Percentiles rank a stretch among this genome's conserved stretches.
phyloP scores from a whole-genome alignment of 2,797 vertebrate species.

The Danio choprae region DNA sequence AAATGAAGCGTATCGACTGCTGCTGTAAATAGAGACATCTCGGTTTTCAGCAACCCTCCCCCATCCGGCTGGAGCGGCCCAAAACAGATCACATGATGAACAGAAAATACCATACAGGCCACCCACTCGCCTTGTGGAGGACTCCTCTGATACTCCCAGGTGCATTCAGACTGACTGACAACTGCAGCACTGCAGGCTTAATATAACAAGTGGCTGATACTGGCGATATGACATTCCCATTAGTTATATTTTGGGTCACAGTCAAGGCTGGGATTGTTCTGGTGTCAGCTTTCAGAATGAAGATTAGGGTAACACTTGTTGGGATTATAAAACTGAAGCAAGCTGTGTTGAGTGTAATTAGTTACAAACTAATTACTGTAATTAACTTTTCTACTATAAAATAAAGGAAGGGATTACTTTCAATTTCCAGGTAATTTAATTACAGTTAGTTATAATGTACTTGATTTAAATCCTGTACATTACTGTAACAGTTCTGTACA shows the following conservation, averaged over 20 bases:
- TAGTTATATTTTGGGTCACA: neutral
- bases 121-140: conserved; percentile 24
- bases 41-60: conserved; percentile 51
- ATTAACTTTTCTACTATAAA: too few relatives aligned
- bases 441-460: too few relatives aligned
- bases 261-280: conserved; percentile 23
- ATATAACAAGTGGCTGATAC: conserved; percentile 50
- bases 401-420: too few relatives aligned
- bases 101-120: conserved; percentile 70
- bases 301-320: neutral
- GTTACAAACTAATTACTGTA: too few relatives aligned
- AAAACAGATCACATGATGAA: conserved; percentile 64
- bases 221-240: conserved; percentile 20
- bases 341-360: too few relatives aligned
- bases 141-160: conserved; percentile 53
- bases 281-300: conserved; percentile 13
- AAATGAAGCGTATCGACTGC: conserved; percentile 58
- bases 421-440: too few relatives aligned
- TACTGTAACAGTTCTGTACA: too few relatives aligned
- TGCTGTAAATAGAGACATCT: conserved; percentile 68
- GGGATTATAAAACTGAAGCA: conserved; percentile 12
- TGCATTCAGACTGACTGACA: conserved; percentile 51
- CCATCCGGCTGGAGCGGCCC: conserved; percentile 20
- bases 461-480: too few relatives aligned
- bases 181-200: conserved; percentile 6